Evolutionary conservation across 2,797 vertebrate species (phyloP), one percentile per base, ranked within the genome.

Genomic region (Limnodromus scolopaceus): DNA sequence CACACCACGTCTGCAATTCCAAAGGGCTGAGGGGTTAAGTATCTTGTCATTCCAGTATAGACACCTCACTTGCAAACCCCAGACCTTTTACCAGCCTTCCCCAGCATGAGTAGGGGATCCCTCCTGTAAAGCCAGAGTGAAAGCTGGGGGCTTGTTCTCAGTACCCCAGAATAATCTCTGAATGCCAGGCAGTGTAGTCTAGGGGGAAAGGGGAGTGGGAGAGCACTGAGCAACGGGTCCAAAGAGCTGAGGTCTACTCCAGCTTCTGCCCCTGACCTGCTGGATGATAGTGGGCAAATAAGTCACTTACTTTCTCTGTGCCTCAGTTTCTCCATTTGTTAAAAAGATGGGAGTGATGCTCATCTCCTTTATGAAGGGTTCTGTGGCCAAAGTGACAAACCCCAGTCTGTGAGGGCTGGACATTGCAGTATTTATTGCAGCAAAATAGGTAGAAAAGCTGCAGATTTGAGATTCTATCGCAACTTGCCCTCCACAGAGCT

Each of bases 1-100:
- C 27, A 12, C 51, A 61, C 46, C 90, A 19, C 1, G 23, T 48
- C 76, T 78, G 75, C 65, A 90, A 82, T 71, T 85, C 46, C 34
- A 32, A 15, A 77, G 65, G 94, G 81, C 85, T 89, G 85, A 76
- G 68, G 84, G 89, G 83, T 92, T 95, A 90, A 90, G 84, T 90
- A 91, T 88, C 90, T 87, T 94, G 92, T 91, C 92, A 87, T 66
- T 92, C 87, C 87, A 75, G 55, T 24, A 34, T 3, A 87, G 87
- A 78, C 75, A 90, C 84, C 87, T 82, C 80, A 24, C 65, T 74
- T 32, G 61, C 41, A 84, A 75, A 84, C 55, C 61, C 55, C 84
- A 74, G 60, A 14, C 65, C 69, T 77, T 38, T 84, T 34, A 39
- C 64, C 77, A 80, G 3, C 39, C 78, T 53, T 36, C 10, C 70